phyloP scores from a whole-genome alignment of 2,113 vertebrate species.

The Chionomys nivalis region DNA sequence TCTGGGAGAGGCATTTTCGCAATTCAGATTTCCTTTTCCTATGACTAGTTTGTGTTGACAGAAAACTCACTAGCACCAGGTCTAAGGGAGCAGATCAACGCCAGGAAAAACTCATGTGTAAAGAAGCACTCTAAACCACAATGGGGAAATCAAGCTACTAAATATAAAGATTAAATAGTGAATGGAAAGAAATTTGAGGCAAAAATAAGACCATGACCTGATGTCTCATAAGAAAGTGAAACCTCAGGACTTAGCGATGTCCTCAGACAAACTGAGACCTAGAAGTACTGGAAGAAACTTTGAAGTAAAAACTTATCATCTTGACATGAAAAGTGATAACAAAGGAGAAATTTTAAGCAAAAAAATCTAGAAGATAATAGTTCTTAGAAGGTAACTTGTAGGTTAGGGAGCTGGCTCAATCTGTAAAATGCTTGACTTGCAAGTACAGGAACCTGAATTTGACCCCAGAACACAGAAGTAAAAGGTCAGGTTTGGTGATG shows the following conservation, averaged over 20 bases:
- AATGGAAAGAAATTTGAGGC: background rate
- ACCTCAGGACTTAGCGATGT: background rate
- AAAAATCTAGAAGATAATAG: background rate
- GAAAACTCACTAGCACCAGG: background rate
- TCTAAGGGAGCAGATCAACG: background rate
- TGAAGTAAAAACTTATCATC: background rate
- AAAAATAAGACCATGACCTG: background rate
- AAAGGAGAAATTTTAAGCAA: conserved; percentile 9
- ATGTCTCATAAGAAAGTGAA: background rate
- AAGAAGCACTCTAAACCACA: background rate
- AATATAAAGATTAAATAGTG: background rate
- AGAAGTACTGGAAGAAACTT: background rate
- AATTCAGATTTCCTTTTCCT: background rate
- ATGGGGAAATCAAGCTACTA: background rate
- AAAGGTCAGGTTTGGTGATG: background rate
- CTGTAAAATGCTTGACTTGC: background rate
- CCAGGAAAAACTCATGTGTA: background rate
- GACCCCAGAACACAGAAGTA: background rate
- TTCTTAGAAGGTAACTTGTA: background rate
- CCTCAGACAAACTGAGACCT: conserved; percentile 17
- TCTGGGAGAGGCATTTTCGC: background rate
- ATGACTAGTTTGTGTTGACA: background rate
- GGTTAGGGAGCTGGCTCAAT: background rate
- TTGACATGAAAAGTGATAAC: conserved; percentile 13
- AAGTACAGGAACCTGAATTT: background rate